Evolutionary conservation across 2,888 invertebrate species (phyloP).

Genomic region (Agriopis leucophaearia): DNA sequence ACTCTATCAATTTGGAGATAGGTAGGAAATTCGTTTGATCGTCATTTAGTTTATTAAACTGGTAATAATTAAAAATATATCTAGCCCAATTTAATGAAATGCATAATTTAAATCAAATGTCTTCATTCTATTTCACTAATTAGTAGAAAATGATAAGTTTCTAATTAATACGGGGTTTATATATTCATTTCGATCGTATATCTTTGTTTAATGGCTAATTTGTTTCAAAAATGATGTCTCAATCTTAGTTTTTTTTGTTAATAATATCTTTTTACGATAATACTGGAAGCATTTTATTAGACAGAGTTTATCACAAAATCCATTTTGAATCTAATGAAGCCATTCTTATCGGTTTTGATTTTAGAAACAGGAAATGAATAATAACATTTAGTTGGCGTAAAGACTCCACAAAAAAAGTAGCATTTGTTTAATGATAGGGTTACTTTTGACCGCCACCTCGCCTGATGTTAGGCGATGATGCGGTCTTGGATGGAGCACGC

Average conservation of each 20-base stretch:
- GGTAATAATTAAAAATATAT: constrained; percentile 21
- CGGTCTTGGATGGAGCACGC: no score
- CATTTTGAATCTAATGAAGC: not conserved
- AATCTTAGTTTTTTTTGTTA: not conserved
- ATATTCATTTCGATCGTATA: constrained; percentile 21
- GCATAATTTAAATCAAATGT: constrained; percentile 24
- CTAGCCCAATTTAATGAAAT: constrained; percentile 13
- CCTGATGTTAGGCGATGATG: no score
- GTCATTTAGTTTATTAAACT: constrained; percentile 11
- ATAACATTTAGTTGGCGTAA: not conserved
- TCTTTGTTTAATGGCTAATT: constrained; percentile 17
- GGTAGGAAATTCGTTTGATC: constrained; percentile 5
- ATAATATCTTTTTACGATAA: not conserved
- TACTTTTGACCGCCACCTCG: no score
- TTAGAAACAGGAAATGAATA: not conserved
- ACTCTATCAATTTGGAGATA: not conserved
- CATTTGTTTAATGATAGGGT: no score
- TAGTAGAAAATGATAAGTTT: constrained; percentile 31
- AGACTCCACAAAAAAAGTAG: no score
- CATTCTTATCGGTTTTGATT: not conserved
- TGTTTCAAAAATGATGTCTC: constrained; percentile 14
- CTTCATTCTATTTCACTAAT: constrained; percentile 32
- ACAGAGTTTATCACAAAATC: not conserved
- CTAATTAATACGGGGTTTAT: constrained; percentile 20
- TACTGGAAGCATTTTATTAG: not conserved